Base-by-base conservation (phyloP, 2,113 vertebrate genomes). In the Redunca redunca region DNA sequence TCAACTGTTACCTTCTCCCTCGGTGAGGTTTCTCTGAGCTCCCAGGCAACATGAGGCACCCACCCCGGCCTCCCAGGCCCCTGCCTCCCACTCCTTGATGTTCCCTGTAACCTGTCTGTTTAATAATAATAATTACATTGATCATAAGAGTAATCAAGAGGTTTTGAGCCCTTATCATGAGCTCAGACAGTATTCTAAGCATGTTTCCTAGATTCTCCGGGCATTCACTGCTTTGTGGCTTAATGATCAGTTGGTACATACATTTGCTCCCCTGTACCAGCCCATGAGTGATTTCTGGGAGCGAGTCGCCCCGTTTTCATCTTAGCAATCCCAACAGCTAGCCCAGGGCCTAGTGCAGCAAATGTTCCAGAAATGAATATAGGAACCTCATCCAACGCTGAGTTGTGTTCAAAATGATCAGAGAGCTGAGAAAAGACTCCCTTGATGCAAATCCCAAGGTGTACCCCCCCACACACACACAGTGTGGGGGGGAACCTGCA, bases 91-190 rank as follows among this genome's bases (percentile, higher is more conserved):
- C 26, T 74, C 30, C 82, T 71, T 50, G 21, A 86, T 36, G 7
- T 62, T 96, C 55, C 53, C 83, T 89, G 52, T 80, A 95, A 96
- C 87, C 90, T 93, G 83, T 25, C 28, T 64, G 43, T 88, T 95
- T 86, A 94, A 95, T 97, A 95, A 97, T 78, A 93, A 95, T 94
- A 62, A 98, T 97, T 96, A 91, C 81, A 96, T 96, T 67, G 88
- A 96, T 94, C 88, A 84, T 82, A 84, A 92, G 60, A 94, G 94
- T 85, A 95, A 97, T 96, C 94, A 90, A 94, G 97, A 71, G 26
- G 85, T 57, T 96, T 33, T 86, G 91, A 97, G 67, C 60, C 48
- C 50, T 98, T 92, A 62, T 78, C 82, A 10, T 91, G 84, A 87
- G 89, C 93, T 97, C 94, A 95, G 86, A 96, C 77, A 28, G 94